Evolutionary conservation across 2,888 invertebrate genomes (phyloP).

Genomic region (Fissipunctia ypsillon): DNA sequence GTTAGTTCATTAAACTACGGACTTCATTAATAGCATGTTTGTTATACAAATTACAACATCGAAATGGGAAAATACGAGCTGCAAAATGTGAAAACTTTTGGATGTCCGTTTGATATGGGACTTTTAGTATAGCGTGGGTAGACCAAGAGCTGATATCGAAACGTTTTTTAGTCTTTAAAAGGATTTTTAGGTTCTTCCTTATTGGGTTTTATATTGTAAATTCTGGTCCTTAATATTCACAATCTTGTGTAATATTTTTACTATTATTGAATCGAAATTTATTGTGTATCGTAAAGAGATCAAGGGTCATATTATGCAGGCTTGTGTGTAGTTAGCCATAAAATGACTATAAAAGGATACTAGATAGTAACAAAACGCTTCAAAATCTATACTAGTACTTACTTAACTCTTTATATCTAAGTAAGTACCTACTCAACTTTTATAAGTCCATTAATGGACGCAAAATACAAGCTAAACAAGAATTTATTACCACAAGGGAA

Average conservation of each 20-base stretch:
- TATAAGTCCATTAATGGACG: neutral
- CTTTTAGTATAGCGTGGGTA: constrained; percentile 58
- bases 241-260: neutral
- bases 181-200: constrained; percentile 13
- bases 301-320: neutral
- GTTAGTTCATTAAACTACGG: constrained; percentile 56
- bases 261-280: neutral
- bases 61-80: constrained; percentile 64
- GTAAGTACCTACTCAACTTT: no score
- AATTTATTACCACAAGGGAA: constrained; percentile 26
- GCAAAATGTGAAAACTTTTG: constrained; percentile 57
- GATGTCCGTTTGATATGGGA: constrained; percentile 56
- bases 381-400: no score
- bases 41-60: constrained; percentile 61
- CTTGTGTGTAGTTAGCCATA: neutral
- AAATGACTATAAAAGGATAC: constrained; percentile 1
- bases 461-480: constrained; percentile 5
- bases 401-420: no score
- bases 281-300: neutral
- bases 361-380: no score
- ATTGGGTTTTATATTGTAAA: neutral
- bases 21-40: constrained; percentile 69
- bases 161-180: constrained; percentile 17
- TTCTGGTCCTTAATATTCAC: neutral
- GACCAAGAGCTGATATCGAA: constrained; percentile 38